A percentile compares a stretch with the other conserved stretches of the same genome.
phyloP scores from a whole-genome alignment of 2,888 invertebrate genomes.

The Noctua pronuba region DNA sequence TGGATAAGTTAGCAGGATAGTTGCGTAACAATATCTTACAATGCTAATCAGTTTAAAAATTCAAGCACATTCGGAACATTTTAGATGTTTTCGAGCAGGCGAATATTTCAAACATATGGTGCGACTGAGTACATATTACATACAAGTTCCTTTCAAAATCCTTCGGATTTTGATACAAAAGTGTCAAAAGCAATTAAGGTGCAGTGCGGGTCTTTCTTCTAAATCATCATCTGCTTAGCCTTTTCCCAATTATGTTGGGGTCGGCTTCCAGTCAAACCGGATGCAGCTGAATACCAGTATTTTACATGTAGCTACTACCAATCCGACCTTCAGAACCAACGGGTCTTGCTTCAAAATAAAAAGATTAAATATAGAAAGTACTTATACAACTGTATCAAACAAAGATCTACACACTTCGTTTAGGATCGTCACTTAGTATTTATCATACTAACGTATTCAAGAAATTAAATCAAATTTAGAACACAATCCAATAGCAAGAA shows the following conservation, averaged over 20 bases:
- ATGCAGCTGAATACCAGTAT: no score
- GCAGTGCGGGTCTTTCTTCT: no score
- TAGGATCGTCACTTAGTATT: not conserved
- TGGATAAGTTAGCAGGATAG: not conserved
- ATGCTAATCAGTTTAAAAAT: no score
- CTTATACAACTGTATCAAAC: not conserved
- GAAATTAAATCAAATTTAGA: conserved; percentile 25
- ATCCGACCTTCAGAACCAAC: not conserved
- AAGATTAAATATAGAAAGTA: not conserved
- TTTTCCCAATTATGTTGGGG: no score
- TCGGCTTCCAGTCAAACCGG: no score
- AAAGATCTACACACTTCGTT: not conserved
- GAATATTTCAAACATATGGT: not conserved
- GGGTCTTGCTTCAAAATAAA: not conserved
- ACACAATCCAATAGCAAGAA: conserved; percentile 33
- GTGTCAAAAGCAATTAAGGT: not conserved
- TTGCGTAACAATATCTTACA: not conserved
- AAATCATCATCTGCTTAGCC: no score
- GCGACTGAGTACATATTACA: not conserved
- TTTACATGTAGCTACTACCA: no score
- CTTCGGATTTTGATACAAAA: not conserved
- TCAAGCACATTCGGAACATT: not conserved
- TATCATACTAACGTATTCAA: not conserved
- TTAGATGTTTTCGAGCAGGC: not conserved
- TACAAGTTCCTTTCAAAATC: not conserved